phyloP scores from a whole-genome alignment of 37 sponge, comb jelly and placozoan genomes.

The Mnemiopsis leidyi region DNA sequence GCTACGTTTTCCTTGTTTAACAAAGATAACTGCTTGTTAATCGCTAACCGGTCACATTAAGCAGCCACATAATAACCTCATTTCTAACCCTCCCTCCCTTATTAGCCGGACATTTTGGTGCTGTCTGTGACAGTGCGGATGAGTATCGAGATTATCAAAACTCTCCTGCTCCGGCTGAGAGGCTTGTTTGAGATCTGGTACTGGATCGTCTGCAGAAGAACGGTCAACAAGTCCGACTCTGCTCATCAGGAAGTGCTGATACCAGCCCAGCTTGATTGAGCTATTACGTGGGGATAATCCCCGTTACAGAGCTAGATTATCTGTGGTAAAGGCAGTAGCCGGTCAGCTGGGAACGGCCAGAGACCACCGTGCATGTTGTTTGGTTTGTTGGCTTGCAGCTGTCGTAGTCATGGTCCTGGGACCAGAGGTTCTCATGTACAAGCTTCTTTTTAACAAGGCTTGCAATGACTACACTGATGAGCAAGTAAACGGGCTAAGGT shows the following conservation, averaged over 20 bases:
- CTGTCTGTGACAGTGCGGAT: background rate
- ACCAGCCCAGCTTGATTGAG: background rate
- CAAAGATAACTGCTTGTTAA: background rate
- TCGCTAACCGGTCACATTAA: background rate
- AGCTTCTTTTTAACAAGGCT: background rate
- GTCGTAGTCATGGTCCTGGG: background rate
- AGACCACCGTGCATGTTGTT: background rate
- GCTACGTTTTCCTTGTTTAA: background rate
- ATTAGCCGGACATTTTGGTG: too few relatives aligned
- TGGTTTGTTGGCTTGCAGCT: background rate
- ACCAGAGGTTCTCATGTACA: conserved; percentile 20
- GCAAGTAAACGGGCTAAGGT: background rate
- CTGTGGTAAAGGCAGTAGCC: background rate
- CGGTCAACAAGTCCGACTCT: background rate
- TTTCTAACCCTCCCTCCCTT: too few relatives aligned
- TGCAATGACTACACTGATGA: conserved; percentile 1
- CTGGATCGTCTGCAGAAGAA: background rate
- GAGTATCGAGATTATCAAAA: background rate
- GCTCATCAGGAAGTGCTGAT: background rate
- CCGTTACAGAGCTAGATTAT: background rate
- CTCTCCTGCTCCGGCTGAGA: background rate
- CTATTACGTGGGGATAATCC: background rate
- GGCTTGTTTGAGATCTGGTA: background rate
- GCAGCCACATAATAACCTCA: background rate
- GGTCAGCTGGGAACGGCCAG: background rate